Evolutionary conservation across 2,113 vertebrate species (phyloP).

Genomic region (Junco hyemalis): DNA sequence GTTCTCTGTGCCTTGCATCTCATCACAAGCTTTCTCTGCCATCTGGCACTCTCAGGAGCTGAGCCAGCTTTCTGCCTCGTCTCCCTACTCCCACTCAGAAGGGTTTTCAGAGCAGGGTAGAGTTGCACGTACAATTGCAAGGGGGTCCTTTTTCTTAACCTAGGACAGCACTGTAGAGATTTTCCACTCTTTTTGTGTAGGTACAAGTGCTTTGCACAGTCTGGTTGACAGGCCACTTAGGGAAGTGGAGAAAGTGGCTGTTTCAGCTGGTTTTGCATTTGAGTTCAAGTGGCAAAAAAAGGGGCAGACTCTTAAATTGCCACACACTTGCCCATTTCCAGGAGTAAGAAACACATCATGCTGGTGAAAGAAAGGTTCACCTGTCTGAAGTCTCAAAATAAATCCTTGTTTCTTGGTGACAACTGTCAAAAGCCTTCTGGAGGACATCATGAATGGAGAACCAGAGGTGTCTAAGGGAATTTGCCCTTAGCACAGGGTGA

Average conservation of each 20-base stretch:
- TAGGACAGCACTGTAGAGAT: not conserved
- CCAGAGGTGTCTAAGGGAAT: not conserved
- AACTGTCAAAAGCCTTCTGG: not conserved
- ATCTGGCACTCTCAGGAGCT: slow-evolving; percentile 20
- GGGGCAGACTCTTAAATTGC: not conserved
- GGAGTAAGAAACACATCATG: not conserved
- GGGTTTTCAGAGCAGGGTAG: not conserved
- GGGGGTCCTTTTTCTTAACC: not conserved
- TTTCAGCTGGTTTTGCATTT: not conserved
- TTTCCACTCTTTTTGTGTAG: not conserved
- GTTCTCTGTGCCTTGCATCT: not conserved
- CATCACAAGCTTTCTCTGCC: not conserved
- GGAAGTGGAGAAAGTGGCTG: not conserved
- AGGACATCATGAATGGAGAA: not conserved
- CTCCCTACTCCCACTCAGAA: not conserved
- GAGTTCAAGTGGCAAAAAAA: not conserved
- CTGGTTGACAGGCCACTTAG: not conserved
- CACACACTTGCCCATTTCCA: not conserved
- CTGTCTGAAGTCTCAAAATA: not conserved
- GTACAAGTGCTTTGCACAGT: not conserved
- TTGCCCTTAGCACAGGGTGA: not conserved
- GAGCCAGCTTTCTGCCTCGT: not conserved
- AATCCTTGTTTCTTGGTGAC: not conserved
- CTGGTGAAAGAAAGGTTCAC: not conserved
- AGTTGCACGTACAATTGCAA: not conserved